Evolutionary conservation across 1,140 invertebrate species (phyloP).

Genomic region (Phocides pigmalion): DNA sequence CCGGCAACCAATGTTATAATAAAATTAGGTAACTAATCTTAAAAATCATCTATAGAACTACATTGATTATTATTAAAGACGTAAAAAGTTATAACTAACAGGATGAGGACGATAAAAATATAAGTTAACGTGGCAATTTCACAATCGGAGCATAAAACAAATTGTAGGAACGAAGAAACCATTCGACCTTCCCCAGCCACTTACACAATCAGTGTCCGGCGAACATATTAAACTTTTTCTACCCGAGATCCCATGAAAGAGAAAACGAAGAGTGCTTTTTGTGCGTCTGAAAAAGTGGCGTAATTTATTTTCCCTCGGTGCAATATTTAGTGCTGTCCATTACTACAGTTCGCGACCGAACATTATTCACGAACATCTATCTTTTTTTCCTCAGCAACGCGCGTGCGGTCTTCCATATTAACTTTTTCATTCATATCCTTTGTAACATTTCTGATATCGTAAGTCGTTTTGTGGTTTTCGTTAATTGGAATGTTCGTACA

Average conservation of each 20-base stretch:
- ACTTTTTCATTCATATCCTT: conserved; percentile 72
- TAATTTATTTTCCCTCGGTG: conserved; percentile 82
- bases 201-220: conserved; percentile 64
- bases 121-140: conserved; percentile 27
- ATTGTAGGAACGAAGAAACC: conserved; percentile 38
- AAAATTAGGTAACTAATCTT: too few relatives aligned
- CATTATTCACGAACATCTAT: conserved; percentile 79
- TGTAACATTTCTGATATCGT: conserved; percentile 54
- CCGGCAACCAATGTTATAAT: too few relatives aligned
- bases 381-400: conserved; percentile 70
- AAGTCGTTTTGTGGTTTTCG: conserved; percentile 37
- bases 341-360: conserved; percentile 81
- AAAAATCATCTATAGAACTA: too few relatives aligned
- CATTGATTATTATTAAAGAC: too few relatives aligned
- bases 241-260: conserved; percentile 61
- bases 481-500: background rate
- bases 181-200: conserved; percentile 41
- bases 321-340: conserved; percentile 83
- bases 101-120: too few relatives aligned
- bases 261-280: conserved; percentile 78
- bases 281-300: conserved; percentile 76
- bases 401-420: conserved; percentile 71
- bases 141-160: conserved; percentile 36
- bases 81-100: too few relatives aligned
- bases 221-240: conserved; percentile 80